Base-by-base conservation (phyloP, 2,888 invertebrate genomes). In the Crossocerus cetratus region DNA sequence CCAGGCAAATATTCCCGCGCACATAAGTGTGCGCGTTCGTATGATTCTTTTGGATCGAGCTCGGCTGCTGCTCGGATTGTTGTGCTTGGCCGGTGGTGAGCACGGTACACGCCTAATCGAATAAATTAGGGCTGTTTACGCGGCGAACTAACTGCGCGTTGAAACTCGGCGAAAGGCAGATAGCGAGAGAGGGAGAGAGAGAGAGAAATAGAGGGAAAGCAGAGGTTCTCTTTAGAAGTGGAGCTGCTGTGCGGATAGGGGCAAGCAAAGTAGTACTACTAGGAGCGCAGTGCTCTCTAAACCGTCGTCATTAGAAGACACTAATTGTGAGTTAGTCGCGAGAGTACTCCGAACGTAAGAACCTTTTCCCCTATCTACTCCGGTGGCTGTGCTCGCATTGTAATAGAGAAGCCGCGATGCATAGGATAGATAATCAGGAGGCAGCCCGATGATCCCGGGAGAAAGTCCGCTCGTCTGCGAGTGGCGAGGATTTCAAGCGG, bases 241-340 rank as follows among this genome's bases (percentile, higher is more conserved):
- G 18, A 58, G 45, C 54, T 23, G 44, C 42, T 62, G 54, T 58
- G 60, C 56, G 53, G 21, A 21, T 22, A 11, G 18, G 8, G 16
- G 49, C 11, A 32, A 49, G 49, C 49, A 49, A 49, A 49, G 56
- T 21, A 22, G 49, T 16, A 23, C 22, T 49, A 18, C 21, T 8
- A 44, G 61, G 22, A 67, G 23, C 58, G 68, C 77, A 32, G 32
- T 32, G 32, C 49, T 74, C 63, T 44, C 72, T 61, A 69, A 73
- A 71, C 75, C 71, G 69, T 65, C 76, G 76, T 83, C 82, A 72
- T 82, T 83, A 81, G 81, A 82, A 79, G 77, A 74, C 81, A 72
- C 83, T 82, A 82, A 82, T 82, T 83, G 82, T 77, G 83, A 82
- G 83, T 82, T 82, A 82, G 81, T 58, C 65, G 75, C 71, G 70